Conservation (phyloP, 2,113 vertebrate species). For the Mus pahari region DNA sequence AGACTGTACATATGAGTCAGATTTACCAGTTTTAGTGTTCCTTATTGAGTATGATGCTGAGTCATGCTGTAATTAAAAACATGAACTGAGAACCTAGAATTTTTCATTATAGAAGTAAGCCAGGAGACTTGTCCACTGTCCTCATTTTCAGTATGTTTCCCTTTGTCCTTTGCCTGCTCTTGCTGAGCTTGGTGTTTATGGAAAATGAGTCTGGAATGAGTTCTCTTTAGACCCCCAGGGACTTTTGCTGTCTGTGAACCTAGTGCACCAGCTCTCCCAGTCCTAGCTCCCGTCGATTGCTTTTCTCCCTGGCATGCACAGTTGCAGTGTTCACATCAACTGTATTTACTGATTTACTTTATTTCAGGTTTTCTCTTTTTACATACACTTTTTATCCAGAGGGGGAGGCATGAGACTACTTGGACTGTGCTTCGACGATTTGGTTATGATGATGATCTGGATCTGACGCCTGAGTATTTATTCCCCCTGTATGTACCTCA, state of each 20-base stretch:
- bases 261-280: background rate
- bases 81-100: slow-evolving; percentile 32
- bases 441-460: slow-evolving; percentile 97
- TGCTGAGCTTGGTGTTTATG: background rate
- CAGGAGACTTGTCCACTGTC: background rate
- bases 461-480: slow-evolving; percentile 97
- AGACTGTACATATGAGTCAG: slow-evolving; percentile 30
- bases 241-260: background rate
- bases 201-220: slow-evolving; percentile 41
- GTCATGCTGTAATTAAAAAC: slow-evolving; percentile 2
- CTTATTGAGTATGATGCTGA: slow-evolving; percentile 35
- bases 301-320: slow-evolving; percentile 28
- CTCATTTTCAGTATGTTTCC: slow-evolving; percentile 13
- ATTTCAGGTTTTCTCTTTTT: slow-evolving; percentile 97
- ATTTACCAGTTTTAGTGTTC: slow-evolving; percentile 59
- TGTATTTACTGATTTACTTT: slow-evolving; percentile 73
- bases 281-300: background rate
- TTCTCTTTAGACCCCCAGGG: background rate
- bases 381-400: slow-evolving; percentile 98
- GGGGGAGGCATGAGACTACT: slow-evolving; percentile 97
- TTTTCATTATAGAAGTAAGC: slow-evolving; percentile 53
- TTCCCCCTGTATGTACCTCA: slow-evolving; percentile 92
- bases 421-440: slow-evolving; percentile 98
- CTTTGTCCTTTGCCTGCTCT: background rate
- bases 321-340: slow-evolving; percentile 2